Conservation (phyloP, 2,888 invertebrate species). For the Agapetus fuscipes region DNA sequence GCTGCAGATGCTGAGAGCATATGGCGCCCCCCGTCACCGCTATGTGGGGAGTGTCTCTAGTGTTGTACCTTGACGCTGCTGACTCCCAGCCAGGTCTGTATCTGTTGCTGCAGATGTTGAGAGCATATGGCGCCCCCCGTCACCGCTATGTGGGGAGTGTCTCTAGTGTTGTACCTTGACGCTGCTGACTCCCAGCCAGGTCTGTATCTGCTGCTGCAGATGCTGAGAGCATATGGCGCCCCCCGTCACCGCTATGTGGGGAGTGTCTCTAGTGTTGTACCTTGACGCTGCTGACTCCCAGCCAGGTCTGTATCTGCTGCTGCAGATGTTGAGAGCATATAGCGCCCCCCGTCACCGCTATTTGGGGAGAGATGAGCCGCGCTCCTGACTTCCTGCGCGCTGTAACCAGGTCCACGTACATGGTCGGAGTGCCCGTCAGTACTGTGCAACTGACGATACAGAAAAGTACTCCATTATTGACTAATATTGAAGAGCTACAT, state of each 20-base stretch:
- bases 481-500: no score
- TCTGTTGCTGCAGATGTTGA: conserved; percentile 48
- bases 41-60: no score
- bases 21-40: conserved; percentile 70
- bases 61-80: no score
- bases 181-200: conserved; percentile 36
- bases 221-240: conserved; percentile 63
- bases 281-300: conserved; percentile 40
- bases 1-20: conserved; percentile 57
- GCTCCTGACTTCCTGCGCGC: conserved; percentile 28
- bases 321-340: conserved; percentile 55
- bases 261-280: no score
- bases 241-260: conserved; percentile 55
- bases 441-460: conserved; percentile 59
- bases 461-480: conserved; percentile 16
- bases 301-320: conserved; percentile 36
- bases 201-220: conserved; percentile 42
- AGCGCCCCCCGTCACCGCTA: conserved; percentile 64
- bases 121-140: conserved; percentile 72
- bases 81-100: no score
- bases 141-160: conserved; percentile 50
- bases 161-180: no score
- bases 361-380: conserved; percentile 36
- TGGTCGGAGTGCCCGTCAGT: conserved; percentile 74
- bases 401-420: conserved; percentile 66